Evolutionary conservation across 2,888 invertebrate species (phyloP).

Genomic region (Agelastica alni): DNA sequence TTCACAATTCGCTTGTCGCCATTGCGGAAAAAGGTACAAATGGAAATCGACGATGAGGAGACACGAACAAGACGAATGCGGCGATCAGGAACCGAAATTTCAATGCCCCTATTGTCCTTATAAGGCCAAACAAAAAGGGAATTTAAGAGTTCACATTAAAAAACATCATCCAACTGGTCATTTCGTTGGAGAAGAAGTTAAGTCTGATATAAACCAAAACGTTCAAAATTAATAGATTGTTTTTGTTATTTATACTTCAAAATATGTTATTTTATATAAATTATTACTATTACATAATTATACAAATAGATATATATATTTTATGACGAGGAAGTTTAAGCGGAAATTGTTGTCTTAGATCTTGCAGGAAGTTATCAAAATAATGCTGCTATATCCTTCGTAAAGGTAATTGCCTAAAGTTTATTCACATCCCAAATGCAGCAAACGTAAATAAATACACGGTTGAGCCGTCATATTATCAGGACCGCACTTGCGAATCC

Average conservation of each 20-base stretch:
- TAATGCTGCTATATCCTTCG: too few relatives aligned
- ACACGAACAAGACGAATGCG: constrained; percentile 78
- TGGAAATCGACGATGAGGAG: constrained; percentile 78
- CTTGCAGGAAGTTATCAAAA: too few relatives aligned
- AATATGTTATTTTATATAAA: constrained; percentile 17
- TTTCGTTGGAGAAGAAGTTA: constrained; percentile 12
- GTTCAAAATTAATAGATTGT: constrained; percentile 24
- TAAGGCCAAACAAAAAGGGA: constrained; percentile 79
- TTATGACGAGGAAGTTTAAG: too few relatives aligned
- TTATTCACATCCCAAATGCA: too few relatives aligned
- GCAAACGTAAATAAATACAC: too few relatives aligned
- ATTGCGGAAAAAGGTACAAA: constrained; percentile 83
- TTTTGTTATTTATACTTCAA: constrained; percentile 16
- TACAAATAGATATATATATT: constrained; percentile 3
- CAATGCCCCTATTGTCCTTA: constrained; percentile 70
- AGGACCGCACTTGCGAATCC: too few relatives aligned
- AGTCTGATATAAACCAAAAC: constrained; percentile 33
- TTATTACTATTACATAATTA: constrained; percentile 24
- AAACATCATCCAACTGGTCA: constrained; percentile 65
- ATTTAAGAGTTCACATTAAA: constrained; percentile 79
- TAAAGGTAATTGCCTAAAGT: too few relatives aligned
- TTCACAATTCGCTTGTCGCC: constrained; percentile 75
- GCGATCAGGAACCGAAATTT: constrained; percentile 79
- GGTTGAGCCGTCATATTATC: too few relatives aligned
- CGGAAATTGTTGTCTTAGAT: too few relatives aligned